Percentiles rank a stretch among this genome's conserved stretches.
Evolutionary conservation across 1,140 invertebrate species (phyloP).

Genomic region (Drosophila novamexicana): DNA sequence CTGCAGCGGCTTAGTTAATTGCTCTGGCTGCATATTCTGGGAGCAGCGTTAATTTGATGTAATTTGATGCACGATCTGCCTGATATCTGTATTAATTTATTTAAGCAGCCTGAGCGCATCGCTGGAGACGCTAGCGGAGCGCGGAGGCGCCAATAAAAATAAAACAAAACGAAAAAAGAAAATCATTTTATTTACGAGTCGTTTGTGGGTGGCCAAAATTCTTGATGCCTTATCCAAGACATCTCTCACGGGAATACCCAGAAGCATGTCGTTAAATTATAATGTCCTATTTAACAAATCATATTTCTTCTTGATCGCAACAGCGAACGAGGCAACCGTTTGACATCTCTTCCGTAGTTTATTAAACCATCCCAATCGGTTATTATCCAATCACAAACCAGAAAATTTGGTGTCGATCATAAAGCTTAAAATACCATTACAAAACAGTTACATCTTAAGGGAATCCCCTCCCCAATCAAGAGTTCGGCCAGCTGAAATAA

Average conservation of each 20-base stretch:
- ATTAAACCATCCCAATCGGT: slow-evolving; percentile 24
- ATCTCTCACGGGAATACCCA: slow-evolving; percentile 60
- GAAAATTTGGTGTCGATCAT: slow-evolving; percentile 8
- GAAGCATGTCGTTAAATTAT: slow-evolving; percentile 65
- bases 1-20: slow-evolving; percentile 29
- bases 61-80: slow-evolving; percentile 61
- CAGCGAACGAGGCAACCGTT: slow-evolving; percentile 65
- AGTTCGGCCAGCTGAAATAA: not conserved
- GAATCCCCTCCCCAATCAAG: not conserved
- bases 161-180: not conserved
- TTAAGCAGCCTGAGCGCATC: slow-evolving; percentile 45
- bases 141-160: slow-evolving; percentile 23
- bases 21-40: slow-evolving; percentile 23
- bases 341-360: slow-evolving; percentile 43
- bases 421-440: not conserved
- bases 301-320: slow-evolving; percentile 71
- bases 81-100: slow-evolving; percentile 75
- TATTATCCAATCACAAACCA: not conserved
- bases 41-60: slow-evolving; percentile 43
- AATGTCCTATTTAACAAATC: slow-evolving; percentile 75
- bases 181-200: slow-evolving; percentile 63
- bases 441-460: not conserved
- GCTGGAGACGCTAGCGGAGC: not conserved
- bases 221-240: slow-evolving; percentile 4
- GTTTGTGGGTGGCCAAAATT: slow-evolving; percentile 54